Percentiles rank a stretch among this genome's conserved stretches.
Evolutionary conservation across 2,888 invertebrate genomes (phyloP).

Genomic region (Pandemis heparana): DNA sequence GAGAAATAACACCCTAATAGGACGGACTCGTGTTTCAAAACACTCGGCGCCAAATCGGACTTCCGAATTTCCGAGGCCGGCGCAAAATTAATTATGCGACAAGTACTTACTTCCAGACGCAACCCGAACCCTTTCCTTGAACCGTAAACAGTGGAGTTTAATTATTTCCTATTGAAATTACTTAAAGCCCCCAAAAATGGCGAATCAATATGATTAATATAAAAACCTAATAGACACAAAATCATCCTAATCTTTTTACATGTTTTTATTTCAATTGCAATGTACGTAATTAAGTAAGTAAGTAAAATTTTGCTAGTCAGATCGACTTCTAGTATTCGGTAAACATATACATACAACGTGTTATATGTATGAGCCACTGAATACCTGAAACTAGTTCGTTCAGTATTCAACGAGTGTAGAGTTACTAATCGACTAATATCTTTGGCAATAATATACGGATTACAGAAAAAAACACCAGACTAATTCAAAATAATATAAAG

Average conservation of each 20-base stretch:
- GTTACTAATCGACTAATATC: too few relatives aligned
- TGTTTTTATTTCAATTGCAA: background rate
- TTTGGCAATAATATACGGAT: too few relatives aligned
- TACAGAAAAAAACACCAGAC: too few relatives aligned
- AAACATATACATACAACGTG: too few relatives aligned
- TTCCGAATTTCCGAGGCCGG: constrained; percentile 13
- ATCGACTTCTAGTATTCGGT: too few relatives aligned
- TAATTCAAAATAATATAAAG: too few relatives aligned
- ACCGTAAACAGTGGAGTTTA: constrained; percentile 20
- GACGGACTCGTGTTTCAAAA: background rate
- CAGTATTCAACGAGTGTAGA: too few relatives aligned
- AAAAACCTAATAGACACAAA: background rate
- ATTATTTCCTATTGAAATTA: constrained; percentile 13
- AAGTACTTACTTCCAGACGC: constrained; percentile 16
- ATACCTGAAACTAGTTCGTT: too few relatives aligned
- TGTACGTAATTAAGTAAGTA: too few relatives aligned
- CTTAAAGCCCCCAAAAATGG: background rate
- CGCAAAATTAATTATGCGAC: constrained; percentile 27
- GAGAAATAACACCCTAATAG: constrained; percentile 8
- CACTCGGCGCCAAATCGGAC: constrained; percentile 12
- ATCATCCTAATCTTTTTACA: background rate
- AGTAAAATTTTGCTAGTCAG: too few relatives aligned
- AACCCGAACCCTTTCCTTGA: constrained; percentile 9
- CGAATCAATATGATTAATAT: background rate
- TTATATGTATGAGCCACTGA: too few relatives aligned